These are phyloP conservation scores for Drosophila mimetica DNA, from an alignment of 2,888 invertebrate genomes.

Conservation along the genomic window DNA sequence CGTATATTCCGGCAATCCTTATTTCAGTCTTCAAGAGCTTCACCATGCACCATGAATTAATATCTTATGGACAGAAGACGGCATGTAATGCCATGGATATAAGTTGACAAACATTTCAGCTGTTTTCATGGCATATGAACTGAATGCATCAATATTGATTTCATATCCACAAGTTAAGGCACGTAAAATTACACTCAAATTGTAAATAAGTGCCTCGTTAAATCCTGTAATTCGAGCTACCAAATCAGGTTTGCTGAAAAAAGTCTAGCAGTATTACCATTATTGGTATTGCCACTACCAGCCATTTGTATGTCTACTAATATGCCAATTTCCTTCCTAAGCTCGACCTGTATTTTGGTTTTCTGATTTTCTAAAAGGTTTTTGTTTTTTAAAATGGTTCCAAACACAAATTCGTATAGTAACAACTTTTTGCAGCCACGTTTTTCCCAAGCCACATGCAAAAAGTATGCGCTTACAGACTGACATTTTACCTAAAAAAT, in stretches of 20 bases:
- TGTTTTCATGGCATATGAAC: constrained; percentile 14
- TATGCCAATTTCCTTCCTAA: background rate
- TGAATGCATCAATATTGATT: constrained; percentile 22
- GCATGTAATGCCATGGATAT: constrained; percentile 31
- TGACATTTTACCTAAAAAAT: constrained; percentile 11
- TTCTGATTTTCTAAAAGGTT: background rate
- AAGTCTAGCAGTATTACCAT: constrained; percentile 28
- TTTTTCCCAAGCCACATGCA: constrained; percentile 1
- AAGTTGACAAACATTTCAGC: constrained; percentile 23
- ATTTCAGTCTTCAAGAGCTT: background rate
- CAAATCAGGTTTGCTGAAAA: constrained; percentile 29
- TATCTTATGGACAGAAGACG: constrained; percentile 15
- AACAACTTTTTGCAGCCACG: background rate
- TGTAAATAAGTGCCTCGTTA: constrained; percentile 15
- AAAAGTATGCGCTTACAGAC: background rate
- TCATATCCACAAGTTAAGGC: constrained; percentile 16
- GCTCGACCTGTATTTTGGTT: background rate
- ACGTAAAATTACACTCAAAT: too few relatives aligned
- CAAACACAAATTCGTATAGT: too few relatives aligned
- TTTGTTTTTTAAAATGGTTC: too few relatives aligned
- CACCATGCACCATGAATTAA: background rate
- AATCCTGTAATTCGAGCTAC: constrained; percentile 18
- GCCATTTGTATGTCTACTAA: constrained; percentile 4
- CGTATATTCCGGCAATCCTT: background rate
- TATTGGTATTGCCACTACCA: constrained; percentile 23